Evolutionary conservation across 2,888 invertebrate species (phyloP), one percentile per base, ranked within the genome.

Genomic region (Timandra comae): DNA sequence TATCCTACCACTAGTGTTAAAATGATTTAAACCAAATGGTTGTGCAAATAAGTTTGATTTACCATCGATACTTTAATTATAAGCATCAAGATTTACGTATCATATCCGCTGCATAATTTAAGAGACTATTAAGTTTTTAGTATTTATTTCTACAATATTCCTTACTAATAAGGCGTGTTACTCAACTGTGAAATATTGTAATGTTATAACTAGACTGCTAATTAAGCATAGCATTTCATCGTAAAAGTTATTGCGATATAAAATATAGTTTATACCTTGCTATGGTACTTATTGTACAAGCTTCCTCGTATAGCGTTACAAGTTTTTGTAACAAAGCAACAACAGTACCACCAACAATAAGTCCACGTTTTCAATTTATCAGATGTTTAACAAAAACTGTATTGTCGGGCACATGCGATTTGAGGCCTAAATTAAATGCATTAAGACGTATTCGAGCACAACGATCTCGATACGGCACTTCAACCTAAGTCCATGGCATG

Each of bases 171-270:
- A 55, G 46, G 47, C 26, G 38, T 43, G 39, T 51, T 61, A 50
- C 48, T 55, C 51, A 38, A 42, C 52, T 55, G 49, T 62, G 47
- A 60, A 57, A 59, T 59, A 59, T 57, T 49, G 49, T 56, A 52
- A 48, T 46, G 52, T 47, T 58, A 50, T 52, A 55, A 54, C 59
- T 46, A 43, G 44, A 35, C 41, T 36, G 43, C 55, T 62, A 59
- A 63, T 61, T 58, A 56, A 47, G 38, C 44, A 51, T 56, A 54
- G 45, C 45, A 50, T 55, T 58, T 44, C 49, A 50, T 52, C 53
- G 49, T 58, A 51, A 52, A 62, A 49, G 46, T 52, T 45, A 49
- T 39, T 50, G 43, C 44, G 33, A 44, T 42, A 32, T 45, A 38
- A 43, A 46, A 29, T 41, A 7, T 16, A 35, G 34, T 40, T 37